Conservation (phyloP, 1,140 invertebrate genomes). For the Adoxophyes honmai region DNA sequence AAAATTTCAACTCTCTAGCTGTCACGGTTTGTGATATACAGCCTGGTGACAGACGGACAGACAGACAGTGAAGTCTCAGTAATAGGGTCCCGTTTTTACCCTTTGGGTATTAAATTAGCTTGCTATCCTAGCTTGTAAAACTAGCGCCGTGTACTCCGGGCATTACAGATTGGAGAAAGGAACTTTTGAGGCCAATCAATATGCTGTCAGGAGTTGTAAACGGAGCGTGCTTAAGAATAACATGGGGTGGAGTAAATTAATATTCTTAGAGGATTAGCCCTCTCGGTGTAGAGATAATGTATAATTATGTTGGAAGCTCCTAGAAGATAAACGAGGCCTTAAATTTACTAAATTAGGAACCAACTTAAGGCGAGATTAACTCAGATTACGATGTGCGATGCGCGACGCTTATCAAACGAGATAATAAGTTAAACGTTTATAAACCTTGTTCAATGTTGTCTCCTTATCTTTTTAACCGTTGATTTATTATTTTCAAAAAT, state of each 20-base stretch:
- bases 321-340: slow-evolving; percentile 3
- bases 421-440: neutral
- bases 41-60: too few relatives aligned
- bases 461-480: too few relatives aligned
- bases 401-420: neutral
- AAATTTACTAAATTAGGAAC: slow-evolving; percentile 6
- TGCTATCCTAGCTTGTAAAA: slow-evolving; percentile 7
- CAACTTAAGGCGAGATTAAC: neutral
- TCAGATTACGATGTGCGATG: neutral
- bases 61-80: too few relatives aligned
- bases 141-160: slow-evolving; percentile 11
- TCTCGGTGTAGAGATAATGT: neutral
- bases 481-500: too few relatives aligned
- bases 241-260: neutral
- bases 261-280: slow-evolving; percentile 1
- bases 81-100: too few relatives aligned
- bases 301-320: neutral
- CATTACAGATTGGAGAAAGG: too few relatives aligned
- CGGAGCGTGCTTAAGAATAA: slow-evolving; percentile 12
- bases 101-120: slow-evolving; percentile 3
- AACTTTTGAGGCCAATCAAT: slow-evolving; percentile 16
- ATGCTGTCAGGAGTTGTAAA: slow-evolving; percentile 13
- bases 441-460: too few relatives aligned
- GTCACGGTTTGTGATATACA: too few relatives aligned
- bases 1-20: too few relatives aligned